Base-by-base conservation (phyloP, 92 coral and sea anemone species). In the Hydrozoanthus gracilis region DNA sequence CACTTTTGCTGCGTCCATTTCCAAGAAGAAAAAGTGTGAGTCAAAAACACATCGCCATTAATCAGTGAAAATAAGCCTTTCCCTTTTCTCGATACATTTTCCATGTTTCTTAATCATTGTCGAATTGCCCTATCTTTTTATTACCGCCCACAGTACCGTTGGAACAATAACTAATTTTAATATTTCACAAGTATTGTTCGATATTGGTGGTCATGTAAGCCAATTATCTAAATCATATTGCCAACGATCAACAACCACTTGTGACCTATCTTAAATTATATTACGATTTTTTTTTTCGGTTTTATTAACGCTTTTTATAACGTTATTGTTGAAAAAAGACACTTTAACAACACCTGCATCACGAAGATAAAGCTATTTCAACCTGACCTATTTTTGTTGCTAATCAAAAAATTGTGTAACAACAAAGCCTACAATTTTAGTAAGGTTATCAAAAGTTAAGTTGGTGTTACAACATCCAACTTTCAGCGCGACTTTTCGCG, bases 11-110 rank as follows among this genome's bases (percentile, higher is more conserved):
- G 39, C 39, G 2, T 27, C 39, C 39, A 27, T 27, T 27, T 2
- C 39, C 39, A 27, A 27, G 39, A 67, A 83, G 66, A 48, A 83
- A 83, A 35, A 83, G 77, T 51, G 78, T 69, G 27, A 83, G 60
- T 69, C 39, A 27, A 27, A 44, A 82, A 82, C 4, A 65, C 15
- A 45, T 82, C 86, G 8, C 76, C 86, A 82, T 82, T 72, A 8
- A 82, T 7, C 20, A 20, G 6, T 10, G 8, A 17, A 3, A 82
- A 48, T 27, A 82, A 11, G 8, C 7, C 4, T 14, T 64, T 64
- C 65, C 65, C n/a, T 58, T 58, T 58, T 58, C 11, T 9, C 65
- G n/a, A 58, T 8, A 58, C 3, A 6, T 58, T 16, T 58, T 58
- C 65, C 65, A 0, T 6, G 65, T 6, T 58, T 9, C 65, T 58